Percentiles rank a stretch among this genome's conserved stretches.
Evolutionary conservation across 1,140 invertebrate genomes (phyloP).

Genomic region (Macrostomum lignano): DNA sequence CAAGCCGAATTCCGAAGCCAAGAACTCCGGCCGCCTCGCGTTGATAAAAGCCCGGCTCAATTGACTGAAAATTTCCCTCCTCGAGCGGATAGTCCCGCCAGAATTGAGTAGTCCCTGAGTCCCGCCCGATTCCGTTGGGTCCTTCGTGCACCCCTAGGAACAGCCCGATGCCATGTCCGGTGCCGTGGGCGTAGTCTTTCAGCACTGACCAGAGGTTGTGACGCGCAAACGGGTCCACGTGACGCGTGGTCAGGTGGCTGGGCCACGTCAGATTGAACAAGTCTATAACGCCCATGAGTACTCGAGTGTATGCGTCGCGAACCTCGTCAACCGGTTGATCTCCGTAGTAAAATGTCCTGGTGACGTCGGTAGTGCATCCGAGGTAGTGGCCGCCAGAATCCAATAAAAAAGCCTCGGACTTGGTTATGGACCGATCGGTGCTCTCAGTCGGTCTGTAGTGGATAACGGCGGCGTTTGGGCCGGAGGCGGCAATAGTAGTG

Average conservation of each 20-base stretch:
- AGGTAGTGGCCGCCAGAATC: slow-evolving; percentile 56
- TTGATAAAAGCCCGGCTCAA: slow-evolving; percentile 39
- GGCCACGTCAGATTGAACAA: too few relatives aligned
- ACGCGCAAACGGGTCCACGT: slow-evolving; percentile 1
- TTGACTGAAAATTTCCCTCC: slow-evolving; percentile 55
- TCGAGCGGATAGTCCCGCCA: slow-evolving; percentile 37
- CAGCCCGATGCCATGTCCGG: slow-evolving; percentile 73
- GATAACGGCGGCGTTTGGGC: slow-evolving; percentile 66
- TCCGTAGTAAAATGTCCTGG: slow-evolving; percentile 61
- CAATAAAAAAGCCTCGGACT: slow-evolving; percentile 49
- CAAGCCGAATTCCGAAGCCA: slow-evolving; percentile 59
- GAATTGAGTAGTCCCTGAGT: too few relatives aligned
- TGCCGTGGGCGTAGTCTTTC: slow-evolving; percentile 72
- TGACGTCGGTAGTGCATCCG: slow-evolving; percentile 70
- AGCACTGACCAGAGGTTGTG: slow-evolving; percentile 3
- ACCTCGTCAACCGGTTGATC: slow-evolving; percentile 33
- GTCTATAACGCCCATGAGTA: slow-evolving; percentile 56
- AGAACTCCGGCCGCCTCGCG: slow-evolving; percentile 54
- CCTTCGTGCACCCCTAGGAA: slow-evolving; percentile 85
- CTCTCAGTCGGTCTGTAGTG: slow-evolving; percentile 42
- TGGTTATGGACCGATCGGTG: slow-evolving; percentile 36
- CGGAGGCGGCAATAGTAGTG: slow-evolving; percentile 59
- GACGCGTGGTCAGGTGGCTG: too few relatives aligned
- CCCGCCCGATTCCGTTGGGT: too few relatives aligned
- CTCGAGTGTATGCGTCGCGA: slow-evolving; percentile 55